Evolutionary conservation across 2,797 vertebrate genomes (phyloP).

Genomic region (Scolopax bukidnonensis): DNA sequence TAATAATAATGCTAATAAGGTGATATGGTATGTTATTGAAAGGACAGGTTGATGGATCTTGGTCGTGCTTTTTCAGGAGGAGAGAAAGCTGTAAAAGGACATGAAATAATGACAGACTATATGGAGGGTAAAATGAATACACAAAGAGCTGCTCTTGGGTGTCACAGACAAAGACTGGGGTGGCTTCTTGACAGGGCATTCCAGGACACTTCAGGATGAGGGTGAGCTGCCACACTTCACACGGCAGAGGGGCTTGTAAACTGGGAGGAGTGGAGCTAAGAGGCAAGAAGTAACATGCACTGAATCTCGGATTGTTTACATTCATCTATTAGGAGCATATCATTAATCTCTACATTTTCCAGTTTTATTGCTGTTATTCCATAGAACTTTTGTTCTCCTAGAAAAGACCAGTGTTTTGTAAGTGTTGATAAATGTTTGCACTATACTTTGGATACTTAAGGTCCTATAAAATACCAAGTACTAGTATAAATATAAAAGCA

Average conservation of each 20-base stretch:
- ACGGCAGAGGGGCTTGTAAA: background rate
- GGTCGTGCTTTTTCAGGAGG: background rate
- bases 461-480: background rate
- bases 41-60: background rate
- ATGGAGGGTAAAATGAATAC: background rate
- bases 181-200: background rate
- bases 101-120: background rate
- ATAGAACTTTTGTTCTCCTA: background rate
- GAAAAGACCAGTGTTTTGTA: background rate
- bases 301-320: background rate
- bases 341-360: background rate
- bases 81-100: background rate
- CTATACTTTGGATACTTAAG: background rate
- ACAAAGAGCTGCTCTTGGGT: background rate
- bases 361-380: background rate
- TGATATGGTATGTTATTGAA: background rate
- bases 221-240: background rate
- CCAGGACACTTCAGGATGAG: background rate
- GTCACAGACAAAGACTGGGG: background rate
- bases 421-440: background rate
- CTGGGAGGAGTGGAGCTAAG: background rate
- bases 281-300: background rate
- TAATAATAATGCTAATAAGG: background rate
- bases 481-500: background rate
- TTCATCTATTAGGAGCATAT: background rate